Evolutionary conservation across 2,888 invertebrate species (phyloP), one percentile per base, ranked within the genome.

Genomic region (Megaustenia siamemsis): DNA sequence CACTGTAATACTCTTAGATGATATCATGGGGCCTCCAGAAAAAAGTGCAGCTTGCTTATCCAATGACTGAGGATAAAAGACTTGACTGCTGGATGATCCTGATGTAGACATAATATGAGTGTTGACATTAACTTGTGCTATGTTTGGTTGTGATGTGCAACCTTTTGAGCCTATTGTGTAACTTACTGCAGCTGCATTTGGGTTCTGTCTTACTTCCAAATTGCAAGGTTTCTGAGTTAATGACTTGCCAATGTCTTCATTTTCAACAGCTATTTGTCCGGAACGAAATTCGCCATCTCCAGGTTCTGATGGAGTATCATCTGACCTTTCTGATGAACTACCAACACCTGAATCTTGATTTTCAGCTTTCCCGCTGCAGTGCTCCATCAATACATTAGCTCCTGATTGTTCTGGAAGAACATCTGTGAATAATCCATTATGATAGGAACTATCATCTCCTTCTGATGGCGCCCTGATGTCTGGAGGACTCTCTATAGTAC

Each of bases 281-380:
- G 87, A 66, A 84, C 90, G 89, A 77, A 88, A 90, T 82, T 92
- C 91, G 77, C 87, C 88, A 88, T 92, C 91, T 79, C 91, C 90
- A 32, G 89, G 89, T 87, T 92, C 91, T 83, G 91, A 90, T 77
- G 92, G 91, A 56, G 86, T 86, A 86, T 91, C 92, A 83, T 92
- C 92, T 6, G 92, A 92, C 66, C 91, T 86, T 80, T 92, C 92
- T 38, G 92, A 92, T 43, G 91, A 90, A 86, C 92, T 92, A 38
- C 92, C 91, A 8, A 92, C 88, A 83, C 92, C 92, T 43, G 92
- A 92, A 82, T 92, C 92, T 88, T 92, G 90, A 86, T 91, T 92
- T 86, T 91, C 90, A 32, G 87, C 88, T 81, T 91, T 90, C 43
- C 86, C 89, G 49, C 87, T 83, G 53, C 85, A 82, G 24, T 87